Conservation (phyloP, 2,113 vertebrate genomes). For the Podilymbus podiceps region DNA sequence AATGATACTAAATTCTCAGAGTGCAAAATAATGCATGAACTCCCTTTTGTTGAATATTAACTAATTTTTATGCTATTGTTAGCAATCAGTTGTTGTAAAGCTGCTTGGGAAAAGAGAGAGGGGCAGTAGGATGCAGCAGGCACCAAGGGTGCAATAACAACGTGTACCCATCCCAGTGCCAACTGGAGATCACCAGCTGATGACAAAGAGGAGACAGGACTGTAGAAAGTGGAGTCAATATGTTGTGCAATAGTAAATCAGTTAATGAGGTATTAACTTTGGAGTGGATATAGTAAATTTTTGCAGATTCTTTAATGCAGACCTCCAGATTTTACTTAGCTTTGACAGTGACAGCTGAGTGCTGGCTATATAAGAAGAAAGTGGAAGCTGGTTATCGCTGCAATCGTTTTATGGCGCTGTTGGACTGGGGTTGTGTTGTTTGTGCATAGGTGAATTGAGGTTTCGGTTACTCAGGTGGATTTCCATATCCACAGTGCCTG, state of each 20-base stretch:
- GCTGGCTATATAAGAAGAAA: background rate
- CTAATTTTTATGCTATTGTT: background rate
- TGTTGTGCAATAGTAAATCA: background rate
- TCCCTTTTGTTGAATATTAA: background rate
- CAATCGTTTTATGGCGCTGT: too few relatives aligned
- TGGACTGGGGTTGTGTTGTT: background rate
- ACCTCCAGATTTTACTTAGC: background rate
- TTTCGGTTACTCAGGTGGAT: background rate
- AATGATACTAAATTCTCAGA: background rate
- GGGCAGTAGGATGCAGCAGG: background rate
- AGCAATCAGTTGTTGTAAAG: background rate
- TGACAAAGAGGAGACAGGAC: background rate
- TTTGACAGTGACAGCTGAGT: background rate
- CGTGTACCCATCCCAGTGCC: background rate
- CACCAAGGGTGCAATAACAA: background rate
- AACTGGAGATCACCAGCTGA: background rate
- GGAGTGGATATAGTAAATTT: background rate
- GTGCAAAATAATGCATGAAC: conserved; percentile 1
- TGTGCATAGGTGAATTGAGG: background rate
- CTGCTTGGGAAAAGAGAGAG: background rate
- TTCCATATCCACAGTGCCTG: background rate
- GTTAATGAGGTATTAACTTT: background rate
- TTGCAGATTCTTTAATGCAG: background rate
- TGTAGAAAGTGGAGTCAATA: background rate
- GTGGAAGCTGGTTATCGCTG: background rate